A percentile compares a stretch with the other conserved stretches of the same genome.
These are phyloP conservation scores for Leptinotarsa defecta DNA, from an alignment of 1,140 invertebrate genomes.

Conservation along the genomic window DNA sequence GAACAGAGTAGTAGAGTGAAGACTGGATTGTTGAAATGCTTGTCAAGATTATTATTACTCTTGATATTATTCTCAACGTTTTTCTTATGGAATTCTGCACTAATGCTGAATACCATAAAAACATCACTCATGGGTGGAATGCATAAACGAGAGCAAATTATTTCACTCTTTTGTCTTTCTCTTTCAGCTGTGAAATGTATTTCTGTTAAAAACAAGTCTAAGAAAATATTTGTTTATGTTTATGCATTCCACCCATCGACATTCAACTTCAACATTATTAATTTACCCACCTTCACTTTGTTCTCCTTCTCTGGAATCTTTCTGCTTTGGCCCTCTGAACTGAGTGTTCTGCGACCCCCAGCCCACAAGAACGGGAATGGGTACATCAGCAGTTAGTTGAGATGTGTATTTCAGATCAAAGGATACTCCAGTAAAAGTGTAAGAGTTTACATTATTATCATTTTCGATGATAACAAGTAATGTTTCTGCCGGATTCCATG, in stretches of 20 bases:
- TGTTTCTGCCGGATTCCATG: conserved; percentile 36
- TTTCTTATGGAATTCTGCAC: no score
- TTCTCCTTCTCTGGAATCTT: conserved; percentile 24
- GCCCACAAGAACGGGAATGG: conserved; percentile 40
- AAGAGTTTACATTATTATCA: conserved; percentile 15
- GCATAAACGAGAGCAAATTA: neutral
- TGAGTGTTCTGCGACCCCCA: conserved; percentile 46
- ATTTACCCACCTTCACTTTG: conserved; percentile 21
- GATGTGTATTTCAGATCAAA: conserved; percentile 15
- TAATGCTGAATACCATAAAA: no score
- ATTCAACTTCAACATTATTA: neutral
- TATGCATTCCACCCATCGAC: neutral
- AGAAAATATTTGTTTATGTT: neutral
- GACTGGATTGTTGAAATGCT: no score
- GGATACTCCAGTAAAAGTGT: conserved; percentile 12
- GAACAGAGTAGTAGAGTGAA: no score
- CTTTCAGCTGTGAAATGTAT: no score
- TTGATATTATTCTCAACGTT: no score
- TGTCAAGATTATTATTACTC: no score
- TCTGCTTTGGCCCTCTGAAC: conserved; percentile 39
- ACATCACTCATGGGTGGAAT: no score
- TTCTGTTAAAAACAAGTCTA: conserved; percentile 4
- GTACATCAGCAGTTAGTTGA: conserved; percentile 21
- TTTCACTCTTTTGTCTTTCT: neutral
- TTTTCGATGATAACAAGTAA: conserved; percentile 28